Percentiles rank a stretch among this genome's conserved stretches.
These are phyloP conservation scores for Aurelia sp. DNA, from an alignment of 30 jellyfish, hydroid and myxozoan genomes.

Conservation along the genomic window DNA sequence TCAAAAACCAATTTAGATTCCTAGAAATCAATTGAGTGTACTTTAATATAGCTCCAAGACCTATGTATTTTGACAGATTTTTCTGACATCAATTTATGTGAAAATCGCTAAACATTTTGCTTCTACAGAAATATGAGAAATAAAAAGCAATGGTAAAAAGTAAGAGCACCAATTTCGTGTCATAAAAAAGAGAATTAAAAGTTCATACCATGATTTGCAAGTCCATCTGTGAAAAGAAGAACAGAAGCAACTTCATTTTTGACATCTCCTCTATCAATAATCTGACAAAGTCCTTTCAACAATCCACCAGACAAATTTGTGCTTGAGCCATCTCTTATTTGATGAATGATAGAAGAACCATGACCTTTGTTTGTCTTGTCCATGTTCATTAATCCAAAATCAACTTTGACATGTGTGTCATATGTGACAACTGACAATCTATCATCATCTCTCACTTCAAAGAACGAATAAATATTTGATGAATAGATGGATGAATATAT, in stretches of 20 bases:
- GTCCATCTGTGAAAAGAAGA: slow-evolving; percentile 91
- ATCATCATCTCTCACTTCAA: slow-evolving; percentile 74
- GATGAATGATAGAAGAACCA: slow-evolving; percentile 26
- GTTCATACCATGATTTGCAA: slow-evolving; percentile 78
- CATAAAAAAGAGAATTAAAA: slow-evolving; percentile 6
- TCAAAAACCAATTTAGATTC: no score
- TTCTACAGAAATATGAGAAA: no score
- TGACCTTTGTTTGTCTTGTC: slow-evolving; percentile 45
- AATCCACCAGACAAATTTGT: slow-evolving; percentile 93
- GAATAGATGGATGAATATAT: no score
- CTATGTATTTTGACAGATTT: no score
- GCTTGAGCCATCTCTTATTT: slow-evolving; percentile 58
- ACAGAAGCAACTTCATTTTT: slow-evolving; percentile 93
- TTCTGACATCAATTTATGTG: no score
- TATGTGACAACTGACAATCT: slow-evolving; percentile 77
- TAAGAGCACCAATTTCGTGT: slow-evolving; percentile 9
- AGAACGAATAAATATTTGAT: neutral
- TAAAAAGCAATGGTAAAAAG: neutral
- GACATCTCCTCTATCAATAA: slow-evolving; percentile 54
- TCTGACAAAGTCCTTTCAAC: slow-evolving; percentile 88
- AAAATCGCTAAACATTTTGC: no score
- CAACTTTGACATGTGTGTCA: slow-evolving; percentile 76
- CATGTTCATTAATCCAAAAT: slow-evolving; percentile 61
- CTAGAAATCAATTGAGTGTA: no score
- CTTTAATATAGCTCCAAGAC: no score